phyloP scores from a whole-genome alignment of 53 echinoderm and acorn worm genomes.

The Glandiceps talaboti region DNA sequence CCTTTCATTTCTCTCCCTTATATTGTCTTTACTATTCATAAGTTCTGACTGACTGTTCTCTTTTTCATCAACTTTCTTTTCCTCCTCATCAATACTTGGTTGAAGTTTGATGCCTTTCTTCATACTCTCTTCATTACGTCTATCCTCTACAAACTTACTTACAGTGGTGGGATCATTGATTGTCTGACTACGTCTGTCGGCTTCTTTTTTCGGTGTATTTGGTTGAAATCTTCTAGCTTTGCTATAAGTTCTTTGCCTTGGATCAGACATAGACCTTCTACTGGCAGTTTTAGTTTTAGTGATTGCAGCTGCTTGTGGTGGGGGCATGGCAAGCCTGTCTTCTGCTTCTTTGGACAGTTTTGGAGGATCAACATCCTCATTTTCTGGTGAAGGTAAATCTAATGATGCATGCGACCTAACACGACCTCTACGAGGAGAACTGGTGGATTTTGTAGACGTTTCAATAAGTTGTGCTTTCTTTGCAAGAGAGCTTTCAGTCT shows the following conservation, averaged over 20 bases:
- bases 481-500: constrained; percentile 19
- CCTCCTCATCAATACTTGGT: neutral
- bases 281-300: constrained; percentile 17
- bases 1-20: too few species aligned
- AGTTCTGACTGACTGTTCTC: too few species aligned
- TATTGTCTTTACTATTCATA: too few species aligned
- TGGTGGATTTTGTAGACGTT: constrained; percentile 16
- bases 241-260: neutral
- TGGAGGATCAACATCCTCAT: neutral
- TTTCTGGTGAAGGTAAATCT: neutral
- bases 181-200: neutral
- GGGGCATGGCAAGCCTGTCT: constrained; percentile 56
- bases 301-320: constrained; percentile 29
- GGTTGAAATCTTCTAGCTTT: neutral
- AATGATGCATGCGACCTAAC: neutral
- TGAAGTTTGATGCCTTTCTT: neutral
- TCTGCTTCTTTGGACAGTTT: constrained; percentile 5
- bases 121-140: neutral
- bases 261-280: constrained; percentile 1
- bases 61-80: neutral
- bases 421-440: neutral
- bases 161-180: neutral
- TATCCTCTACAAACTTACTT: neutral
- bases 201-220: neutral
- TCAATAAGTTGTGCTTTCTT: constrained; percentile 25